Conservation (phyloP, 1,140 invertebrate species). For the Phenacoccus solenopsis region DNA sequence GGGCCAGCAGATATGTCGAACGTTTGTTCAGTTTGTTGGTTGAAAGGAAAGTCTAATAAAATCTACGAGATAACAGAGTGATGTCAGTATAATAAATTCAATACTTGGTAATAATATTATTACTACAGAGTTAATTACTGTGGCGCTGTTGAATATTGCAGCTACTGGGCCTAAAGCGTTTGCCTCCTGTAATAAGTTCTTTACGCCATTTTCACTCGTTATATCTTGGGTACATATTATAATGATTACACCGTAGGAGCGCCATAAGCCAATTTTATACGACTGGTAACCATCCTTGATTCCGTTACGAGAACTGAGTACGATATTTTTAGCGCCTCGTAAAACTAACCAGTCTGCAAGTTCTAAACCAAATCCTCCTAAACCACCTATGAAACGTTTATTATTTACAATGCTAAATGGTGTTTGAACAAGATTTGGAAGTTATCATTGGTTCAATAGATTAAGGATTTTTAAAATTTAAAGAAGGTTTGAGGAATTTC, state of each 20-base stretch:
- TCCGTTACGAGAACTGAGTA: slow-evolving; percentile 21
- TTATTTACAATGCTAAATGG: too few relatives aligned
- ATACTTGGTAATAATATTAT: too few relatives aligned
- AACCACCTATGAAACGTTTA: slow-evolving; percentile 34
- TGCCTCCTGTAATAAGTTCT: slow-evolving; percentile 11
- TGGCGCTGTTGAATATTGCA: slow-evolving; percentile 21
- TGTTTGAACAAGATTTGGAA: too few relatives aligned
- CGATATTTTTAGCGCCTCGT: slow-evolving; percentile 18
- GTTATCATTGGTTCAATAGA: too few relatives aligned
- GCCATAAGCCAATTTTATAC: slow-evolving; percentile 21
- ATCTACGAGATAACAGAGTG: too few relatives aligned
- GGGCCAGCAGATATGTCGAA: slow-evolving; percentile 42
- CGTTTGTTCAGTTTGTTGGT: slow-evolving; percentile 44
- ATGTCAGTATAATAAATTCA: too few relatives aligned
- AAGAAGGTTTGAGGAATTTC: too few relatives aligned
- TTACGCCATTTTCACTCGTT: slow-evolving; percentile 9
- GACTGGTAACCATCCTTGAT: slow-evolving; percentile 22
- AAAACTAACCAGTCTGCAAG: slow-evolving; percentile 20
- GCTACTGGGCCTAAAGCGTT: slow-evolving; percentile 9
- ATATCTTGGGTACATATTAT: slow-evolving; percentile 20
- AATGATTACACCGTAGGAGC: not conserved
- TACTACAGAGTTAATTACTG: not conserved
- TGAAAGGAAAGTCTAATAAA: slow-evolving; percentile 46
- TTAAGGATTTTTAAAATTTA: too few relatives aligned
- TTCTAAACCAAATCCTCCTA: slow-evolving; percentile 23